These are phyloP conservation scores for Champsocephalus gunnari DNA, from an alignment of 2,797 vertebrate species.

Conservation along the genomic window DNA sequence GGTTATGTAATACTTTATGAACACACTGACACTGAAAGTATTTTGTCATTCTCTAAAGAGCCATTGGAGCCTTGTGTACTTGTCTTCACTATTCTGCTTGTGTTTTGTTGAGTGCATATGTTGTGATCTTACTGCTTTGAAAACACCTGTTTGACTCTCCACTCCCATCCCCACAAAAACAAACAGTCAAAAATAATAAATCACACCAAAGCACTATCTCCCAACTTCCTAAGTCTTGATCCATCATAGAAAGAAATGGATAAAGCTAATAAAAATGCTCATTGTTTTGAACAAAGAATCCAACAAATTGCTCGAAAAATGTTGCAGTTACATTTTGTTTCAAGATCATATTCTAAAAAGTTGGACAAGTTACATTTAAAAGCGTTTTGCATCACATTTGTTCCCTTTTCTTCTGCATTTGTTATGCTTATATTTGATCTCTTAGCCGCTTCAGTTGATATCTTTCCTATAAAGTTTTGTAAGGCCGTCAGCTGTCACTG, in stretches of 20 bases:
- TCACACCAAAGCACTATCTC: not conserved
- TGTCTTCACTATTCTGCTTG: slow-evolving; percentile 12
- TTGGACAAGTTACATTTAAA: too few species aligned
- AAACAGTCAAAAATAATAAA: not conserved
- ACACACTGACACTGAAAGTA: not conserved
- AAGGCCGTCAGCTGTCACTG: slow-evolving; percentile 71
- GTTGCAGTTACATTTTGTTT: too few species aligned
- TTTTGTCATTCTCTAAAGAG: slow-evolving; percentile 8
- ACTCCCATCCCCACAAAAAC: slow-evolving; percentile 2
- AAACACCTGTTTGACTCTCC: slow-evolving; percentile 51
- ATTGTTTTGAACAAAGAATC: too few species aligned
- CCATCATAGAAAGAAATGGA: too few species aligned
- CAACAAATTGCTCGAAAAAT: too few species aligned
- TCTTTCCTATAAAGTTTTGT: slow-evolving; percentile 51
- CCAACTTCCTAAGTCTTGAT: not conserved
- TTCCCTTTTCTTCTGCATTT: not conserved
- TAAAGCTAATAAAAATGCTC: too few species aligned
- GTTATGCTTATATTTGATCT: slow-evolving; percentile 13
- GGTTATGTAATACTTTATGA: slow-evolving; percentile 17
- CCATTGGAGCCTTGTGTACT: not conserved
- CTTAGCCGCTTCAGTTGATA: slow-evolving; percentile 37
- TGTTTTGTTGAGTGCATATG: slow-evolving; percentile 75
- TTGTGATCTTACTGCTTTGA: slow-evolving; percentile 29
- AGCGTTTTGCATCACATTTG: not conserved
- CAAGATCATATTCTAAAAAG: too few species aligned